Percentiles rank a stretch among this genome's conserved stretches.
These are phyloP conservation scores for Pyralis farinalis DNA, from an alignment of 2,888 invertebrate genomes.

Conservation along the genomic window DNA sequence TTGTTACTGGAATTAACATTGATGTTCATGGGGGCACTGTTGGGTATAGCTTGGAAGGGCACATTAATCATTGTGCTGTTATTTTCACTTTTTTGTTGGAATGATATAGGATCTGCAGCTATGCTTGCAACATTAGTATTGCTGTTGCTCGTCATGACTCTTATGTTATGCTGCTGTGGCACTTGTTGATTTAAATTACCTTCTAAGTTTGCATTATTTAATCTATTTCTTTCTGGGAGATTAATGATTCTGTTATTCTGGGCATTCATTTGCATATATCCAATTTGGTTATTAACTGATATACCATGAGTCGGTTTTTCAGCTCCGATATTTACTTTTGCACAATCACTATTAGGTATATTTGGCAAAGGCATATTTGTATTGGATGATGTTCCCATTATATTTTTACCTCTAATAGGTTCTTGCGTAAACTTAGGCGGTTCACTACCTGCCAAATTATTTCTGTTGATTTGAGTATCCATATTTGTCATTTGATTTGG, in stretches of 20 bases:
- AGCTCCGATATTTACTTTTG: constrained; percentile 61
- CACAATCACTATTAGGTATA: constrained; percentile 57
- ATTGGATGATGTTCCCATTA: constrained; percentile 58
- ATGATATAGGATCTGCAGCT: constrained; percentile 53
- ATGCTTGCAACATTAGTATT: constrained; percentile 55
- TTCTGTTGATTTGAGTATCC: constrained; percentile 59
- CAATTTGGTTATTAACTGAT: constrained; percentile 67
- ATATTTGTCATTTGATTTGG: constrained; percentile 56
- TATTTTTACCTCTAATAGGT: constrained; percentile 60
- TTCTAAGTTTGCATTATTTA: constrained; percentile 55
- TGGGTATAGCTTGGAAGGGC: constrained; percentile 75
- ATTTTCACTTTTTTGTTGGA: constrained; percentile 66
- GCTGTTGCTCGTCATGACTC: constrained; percentile 66
- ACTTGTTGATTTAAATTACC: constrained; percentile 64
- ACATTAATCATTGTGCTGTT: constrained; percentile 73
- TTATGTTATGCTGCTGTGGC: constrained; percentile 69
- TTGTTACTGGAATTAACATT: constrained; percentile 76
- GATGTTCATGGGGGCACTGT: constrained; percentile 76
- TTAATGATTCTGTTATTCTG: constrained; percentile 70
- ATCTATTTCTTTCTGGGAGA: constrained; percentile 66
- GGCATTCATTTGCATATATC: constrained; percentile 71
- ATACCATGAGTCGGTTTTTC: constrained; percentile 68
- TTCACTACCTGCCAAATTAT: constrained; percentile 53
- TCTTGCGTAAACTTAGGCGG: constrained; percentile 63
- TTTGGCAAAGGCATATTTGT: constrained; percentile 50